Evolutionary conservation across 2,113 vertebrate genomes (phyloP), one percentile per base, ranked within the genome.

Genomic region (Cathartes aura): DNA sequence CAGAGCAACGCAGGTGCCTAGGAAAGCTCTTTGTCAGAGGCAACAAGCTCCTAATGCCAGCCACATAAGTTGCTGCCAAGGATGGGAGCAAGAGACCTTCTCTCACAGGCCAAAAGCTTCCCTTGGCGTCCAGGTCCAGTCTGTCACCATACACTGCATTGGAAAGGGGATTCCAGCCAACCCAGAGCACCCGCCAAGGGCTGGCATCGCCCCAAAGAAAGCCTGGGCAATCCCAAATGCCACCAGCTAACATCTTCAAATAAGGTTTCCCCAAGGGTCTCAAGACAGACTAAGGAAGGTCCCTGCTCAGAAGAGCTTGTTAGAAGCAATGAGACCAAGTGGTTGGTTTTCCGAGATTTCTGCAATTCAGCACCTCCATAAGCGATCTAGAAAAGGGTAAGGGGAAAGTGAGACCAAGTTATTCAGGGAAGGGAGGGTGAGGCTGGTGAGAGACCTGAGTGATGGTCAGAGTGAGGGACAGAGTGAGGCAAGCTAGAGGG

Each of bases 1-100:
- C 26, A 59, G 56, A 87, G 87, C n/a, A n/a, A 67, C 2, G 5
- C 45, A 20, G 48, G 30, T n/a, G 45, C 64, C 68, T 32, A 16
- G 30, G 19, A 96, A 93, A 85, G 59, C 70, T 95, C 89, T 82
- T 85, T 84, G 64, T 79, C 47, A 62, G 56, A 68, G 26, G 45
- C 10, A 78, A 53, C 34, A 58, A n/a, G 26, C 47, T 50, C 68
- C 64, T 59, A 58, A 59, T 11, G 34, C 42, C 66, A 73, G 76
- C 29, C 52, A 38, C 47, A 23, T 19, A 64, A 50, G 56, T 2
- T 59, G 32, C 47, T 58, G 38, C 38, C 20, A 43, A 82, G 43
- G 43, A 48, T 2, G 1, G 47, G 9, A 73, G 22, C 43, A 60
- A 76, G 70, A 89, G 36, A n/a, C 34, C 8, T 32, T 29, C 53